Evolutionary conservation across 2,797 vertebrate genomes (phyloP), one percentile per base, ranked within the genome.

Genomic region (Oophaga sylvatica): DNA sequence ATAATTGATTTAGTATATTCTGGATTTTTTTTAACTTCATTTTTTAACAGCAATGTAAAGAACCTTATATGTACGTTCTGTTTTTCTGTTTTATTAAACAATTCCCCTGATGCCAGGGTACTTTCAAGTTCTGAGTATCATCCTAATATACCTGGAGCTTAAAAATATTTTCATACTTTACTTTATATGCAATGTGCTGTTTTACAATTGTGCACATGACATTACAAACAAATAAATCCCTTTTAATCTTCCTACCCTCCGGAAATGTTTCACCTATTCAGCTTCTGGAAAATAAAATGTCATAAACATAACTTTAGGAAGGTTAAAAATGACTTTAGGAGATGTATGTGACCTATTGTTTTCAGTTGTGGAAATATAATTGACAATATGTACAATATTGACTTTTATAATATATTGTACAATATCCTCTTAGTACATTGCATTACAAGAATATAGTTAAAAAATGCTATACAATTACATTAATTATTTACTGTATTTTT

Each of bases 191-290:
- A n/a, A 53, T 75, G 35, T 73, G 19, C 70, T 20, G 35, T 26
- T 53, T 57, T 29, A 79, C n/a, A 79, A 19, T 17, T 31, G 26
- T 10, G 29, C 53, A 79, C 56, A 79, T 60, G 29, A 79, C 77
- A 79, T 79, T 29, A 31, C 26, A 79, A 79, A 79, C 26, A 78
- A 78, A 29, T 78, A 59, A 26, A 79, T 59, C 31, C 56, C 31
- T 79, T 85, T 67, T 57, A 79, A 78, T 68, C 45, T 79, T 15
- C 62, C 20, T 68, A 57, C 35, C 84, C 84, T 78, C 71, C 62
- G 48, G 84, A 67, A 67, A 77, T 67, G 75, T 85, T 79, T 85
- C 75, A 85, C 75, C 75, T 85, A 79, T 85, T 85, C 60, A 79
- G n/a, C 75, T 41, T 67, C 41, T 53, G 35, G 20, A 78, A 78